Evolutionary conservation across 1,140 invertebrate species (phyloP).

Genomic region (Rhopalosiphum padi): DNA sequence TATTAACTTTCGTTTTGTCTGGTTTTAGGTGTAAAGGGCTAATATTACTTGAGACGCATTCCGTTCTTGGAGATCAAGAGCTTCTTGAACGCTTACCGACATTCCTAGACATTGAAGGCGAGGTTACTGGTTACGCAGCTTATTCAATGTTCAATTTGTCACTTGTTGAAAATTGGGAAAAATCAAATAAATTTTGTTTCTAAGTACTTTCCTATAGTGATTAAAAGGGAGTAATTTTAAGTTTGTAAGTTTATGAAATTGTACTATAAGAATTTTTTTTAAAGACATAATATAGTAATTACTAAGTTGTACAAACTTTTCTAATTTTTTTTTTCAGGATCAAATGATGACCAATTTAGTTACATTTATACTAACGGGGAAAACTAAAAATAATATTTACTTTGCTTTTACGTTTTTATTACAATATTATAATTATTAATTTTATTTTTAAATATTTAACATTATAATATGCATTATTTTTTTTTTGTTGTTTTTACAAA

Average conservation of each 20-base stretch:
- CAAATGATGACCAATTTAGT: constrained; percentile 37
- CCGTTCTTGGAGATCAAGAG: constrained; percentile 76
- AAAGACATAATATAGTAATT: no score
- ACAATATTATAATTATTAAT: not conserved
- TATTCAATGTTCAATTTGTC: constrained; percentile 98
- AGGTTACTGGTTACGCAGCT: constrained; percentile 91
- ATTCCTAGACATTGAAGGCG: constrained; percentile 86
- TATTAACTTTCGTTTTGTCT: not conserved
- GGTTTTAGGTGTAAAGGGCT: constrained; percentile 81
- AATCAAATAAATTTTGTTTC: constrained; percentile 78
- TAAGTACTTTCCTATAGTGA: not conserved
- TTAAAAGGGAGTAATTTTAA: not conserved
- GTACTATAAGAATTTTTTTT: no score
- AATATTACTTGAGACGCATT: constrained; percentile 94
- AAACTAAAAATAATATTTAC: constrained; percentile 13
- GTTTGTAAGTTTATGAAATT: no score
- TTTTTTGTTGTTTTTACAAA: not conserved
- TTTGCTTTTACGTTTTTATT: not conserved
- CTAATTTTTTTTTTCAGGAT: not conserved
- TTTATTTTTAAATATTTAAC: constrained; percentile 37
- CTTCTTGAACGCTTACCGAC: constrained; percentile 79
- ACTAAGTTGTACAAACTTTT: not conserved
- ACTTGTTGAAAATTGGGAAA: constrained; percentile 87
- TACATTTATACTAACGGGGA: constrained; percentile 1
- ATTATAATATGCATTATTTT: not conserved